phyloP scores from a whole-genome alignment of 2,797 vertebrate genomes.

The Muraenolepis orangiensis region DNA sequence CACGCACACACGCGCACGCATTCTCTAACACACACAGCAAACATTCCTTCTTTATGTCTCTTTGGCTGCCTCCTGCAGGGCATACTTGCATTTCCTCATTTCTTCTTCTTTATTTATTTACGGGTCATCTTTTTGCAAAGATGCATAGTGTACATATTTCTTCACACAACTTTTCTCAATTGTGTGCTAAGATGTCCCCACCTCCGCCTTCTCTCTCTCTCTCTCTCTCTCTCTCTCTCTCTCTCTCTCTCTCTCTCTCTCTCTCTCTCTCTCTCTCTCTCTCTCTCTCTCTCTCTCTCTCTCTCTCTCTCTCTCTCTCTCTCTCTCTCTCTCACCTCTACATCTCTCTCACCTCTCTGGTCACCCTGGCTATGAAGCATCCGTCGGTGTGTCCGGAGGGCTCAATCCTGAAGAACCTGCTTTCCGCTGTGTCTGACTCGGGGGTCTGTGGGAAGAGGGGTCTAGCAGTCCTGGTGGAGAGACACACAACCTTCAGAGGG shows the following conservation, averaged over 20 bases:
- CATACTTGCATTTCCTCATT: background rate
- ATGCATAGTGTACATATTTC: background rate
- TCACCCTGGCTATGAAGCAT: slow-evolving; percentile 86
- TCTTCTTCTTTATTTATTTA: background rate
- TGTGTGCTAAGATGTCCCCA: background rate
- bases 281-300: background rate
- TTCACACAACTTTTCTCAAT: background rate
- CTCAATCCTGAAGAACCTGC: slow-evolving; percentile 78
- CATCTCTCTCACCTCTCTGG: slow-evolving; percentile 72
- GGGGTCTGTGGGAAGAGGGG: slow-evolving; percentile 50
- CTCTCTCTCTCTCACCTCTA: background rate
- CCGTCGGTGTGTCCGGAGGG: slow-evolving; percentile 80
- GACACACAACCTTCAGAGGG: background rate
- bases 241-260: no score
- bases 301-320: background rate
- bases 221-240: no score
- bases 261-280: background rate
- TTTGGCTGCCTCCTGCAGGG: background rate
- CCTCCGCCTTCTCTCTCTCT: background rate
- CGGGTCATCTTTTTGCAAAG: background rate
- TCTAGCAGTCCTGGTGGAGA: slow-evolving; percentile 58
- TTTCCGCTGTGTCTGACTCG: slow-evolving; percentile 22
- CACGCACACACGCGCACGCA: slow-evolving; percentile 2
- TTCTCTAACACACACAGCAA: slow-evolving; percentile 11
- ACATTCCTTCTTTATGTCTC: slow-evolving; percentile 26